phyloP scores from a whole-genome alignment of 92 coral and sea anemone species.

The Zoanthus gigantus region DNA sequence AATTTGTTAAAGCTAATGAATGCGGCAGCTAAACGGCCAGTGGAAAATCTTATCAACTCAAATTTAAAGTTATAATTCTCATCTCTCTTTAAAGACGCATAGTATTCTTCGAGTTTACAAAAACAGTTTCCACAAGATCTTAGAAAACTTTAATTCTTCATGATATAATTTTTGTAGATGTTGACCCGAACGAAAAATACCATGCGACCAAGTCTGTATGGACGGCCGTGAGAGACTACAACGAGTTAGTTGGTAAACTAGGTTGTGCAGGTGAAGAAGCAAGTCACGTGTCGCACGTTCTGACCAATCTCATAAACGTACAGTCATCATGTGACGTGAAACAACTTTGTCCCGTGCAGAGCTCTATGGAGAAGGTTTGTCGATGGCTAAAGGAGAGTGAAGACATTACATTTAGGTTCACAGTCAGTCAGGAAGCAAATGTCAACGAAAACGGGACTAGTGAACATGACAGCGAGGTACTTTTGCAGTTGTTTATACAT shows the following conservation, averaged over 20 bases:
- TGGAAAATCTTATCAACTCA: too few relatives aligned
- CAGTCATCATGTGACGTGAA: slow-evolving; percentile 20
- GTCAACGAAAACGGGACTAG: slow-evolving; percentile 2
- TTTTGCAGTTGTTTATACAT: not conserved
- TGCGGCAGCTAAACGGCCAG: too few relatives aligned
- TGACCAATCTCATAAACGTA: slow-evolving; percentile 5
- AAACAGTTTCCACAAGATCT: not conserved
- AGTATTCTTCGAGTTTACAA: not conserved
- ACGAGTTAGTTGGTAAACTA: slow-evolving; percentile 42
- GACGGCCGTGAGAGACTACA: slow-evolving; percentile 49
- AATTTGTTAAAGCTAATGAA: too few relatives aligned
- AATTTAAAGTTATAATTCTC: too few relatives aligned
- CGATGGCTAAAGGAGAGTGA: slow-evolving; percentile 42
- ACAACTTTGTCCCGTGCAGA: slow-evolving; percentile 42
- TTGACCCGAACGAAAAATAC: not conserved
- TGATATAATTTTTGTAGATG: not conserved
- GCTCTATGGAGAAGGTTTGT: slow-evolving; percentile 41
- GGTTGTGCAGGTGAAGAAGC: slow-evolving; percentile 51
- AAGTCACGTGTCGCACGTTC: slow-evolving; percentile 43
- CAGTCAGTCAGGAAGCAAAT: slow-evolving; percentile 19
- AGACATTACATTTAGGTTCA: slow-evolving; percentile 22
- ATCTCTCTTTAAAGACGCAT: not conserved
- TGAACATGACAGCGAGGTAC: slow-evolving; percentile 18
- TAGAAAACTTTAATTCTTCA: not conserved
- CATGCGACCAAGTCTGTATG: slow-evolving; percentile 37